Percentiles rank a stretch among this genome's conserved stretches.
Conservation (phyloP, 2,797 vertebrate genomes). For the Astyanax mexicanus region DNA sequence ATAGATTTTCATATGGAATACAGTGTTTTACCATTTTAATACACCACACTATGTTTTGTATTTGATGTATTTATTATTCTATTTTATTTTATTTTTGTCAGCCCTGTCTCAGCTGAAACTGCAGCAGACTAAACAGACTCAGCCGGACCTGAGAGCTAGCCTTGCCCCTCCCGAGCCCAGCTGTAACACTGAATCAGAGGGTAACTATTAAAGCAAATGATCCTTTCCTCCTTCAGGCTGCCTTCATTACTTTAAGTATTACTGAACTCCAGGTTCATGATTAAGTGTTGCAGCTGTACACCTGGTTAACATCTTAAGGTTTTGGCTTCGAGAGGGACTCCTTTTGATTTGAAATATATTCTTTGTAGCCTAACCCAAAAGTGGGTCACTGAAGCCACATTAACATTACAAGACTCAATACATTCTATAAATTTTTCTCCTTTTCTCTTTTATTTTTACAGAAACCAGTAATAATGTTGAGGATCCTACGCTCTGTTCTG, state of each 20-base stretch:
- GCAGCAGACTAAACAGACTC: conserved; percentile 10
- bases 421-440: neutral
- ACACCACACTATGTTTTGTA: no score
- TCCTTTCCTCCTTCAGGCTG: no score
- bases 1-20: no score
- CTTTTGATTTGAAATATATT: no score
- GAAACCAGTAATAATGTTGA: neutral
- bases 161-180: neutral
- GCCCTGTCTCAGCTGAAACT: conserved; percentile 30
- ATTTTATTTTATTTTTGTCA: neutral
- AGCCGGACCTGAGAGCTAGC: neutral
- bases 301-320: no score
- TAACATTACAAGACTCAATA: neutral
- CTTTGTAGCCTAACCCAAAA: neutral
- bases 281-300: no score
- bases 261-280: no score
- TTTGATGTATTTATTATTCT: neutral
- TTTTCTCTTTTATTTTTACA: neutral
- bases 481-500: neutral
- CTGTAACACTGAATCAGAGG: neutral
- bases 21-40: no score
- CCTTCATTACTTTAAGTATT: no score
- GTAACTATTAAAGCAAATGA: neutral
- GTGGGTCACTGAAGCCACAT: no score
- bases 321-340: no score